Conservation (phyloP, 2,888 invertebrate species). For the Argynnis bischoffii region DNA sequence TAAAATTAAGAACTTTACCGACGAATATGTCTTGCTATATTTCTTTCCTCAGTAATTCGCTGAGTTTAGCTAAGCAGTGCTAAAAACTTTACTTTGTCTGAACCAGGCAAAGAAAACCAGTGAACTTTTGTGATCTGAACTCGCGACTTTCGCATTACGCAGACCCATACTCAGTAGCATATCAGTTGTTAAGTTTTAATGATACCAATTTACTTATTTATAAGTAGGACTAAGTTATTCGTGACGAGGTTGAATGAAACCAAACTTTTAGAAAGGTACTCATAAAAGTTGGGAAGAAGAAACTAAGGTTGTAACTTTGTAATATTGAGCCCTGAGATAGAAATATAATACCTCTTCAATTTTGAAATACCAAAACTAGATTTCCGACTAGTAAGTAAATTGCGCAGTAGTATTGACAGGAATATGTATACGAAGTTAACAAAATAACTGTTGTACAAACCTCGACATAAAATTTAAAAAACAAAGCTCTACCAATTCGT, state of each 20-base stretch:
- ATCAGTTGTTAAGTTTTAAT: neutral
- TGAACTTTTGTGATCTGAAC: too few relatives aligned
- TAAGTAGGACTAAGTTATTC: slow-evolving; percentile 6
- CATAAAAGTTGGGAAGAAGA: neutral
- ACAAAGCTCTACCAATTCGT: slow-evolving; percentile 1
- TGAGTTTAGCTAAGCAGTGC: too few relatives aligned
- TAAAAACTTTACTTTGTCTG: too few relatives aligned
- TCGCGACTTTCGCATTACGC: too few relatives aligned
- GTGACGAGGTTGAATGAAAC: slow-evolving; percentile 5
- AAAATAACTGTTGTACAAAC: slow-evolving; percentile 1
- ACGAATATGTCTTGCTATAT: too few relatives aligned
- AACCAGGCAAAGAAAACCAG: too few relatives aligned
- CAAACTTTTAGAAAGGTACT: neutral
- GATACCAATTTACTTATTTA: slow-evolving; percentile 5
- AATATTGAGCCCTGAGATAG: neutral
- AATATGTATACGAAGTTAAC: slow-evolving; percentile 2
- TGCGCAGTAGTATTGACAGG: neutral
- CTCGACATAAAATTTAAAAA: slow-evolving; percentile 10
- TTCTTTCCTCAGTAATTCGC: too few relatives aligned
- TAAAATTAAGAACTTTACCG: too few relatives aligned
- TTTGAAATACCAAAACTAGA: neutral
- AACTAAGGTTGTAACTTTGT: neutral
- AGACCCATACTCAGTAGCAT: too few relatives aligned
- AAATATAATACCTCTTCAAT: neutral
- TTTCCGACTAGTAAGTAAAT: neutral